phyloP scores from a whole-genome alignment of 2,888 invertebrate genomes.

The Oligia latruncula region DNA sequence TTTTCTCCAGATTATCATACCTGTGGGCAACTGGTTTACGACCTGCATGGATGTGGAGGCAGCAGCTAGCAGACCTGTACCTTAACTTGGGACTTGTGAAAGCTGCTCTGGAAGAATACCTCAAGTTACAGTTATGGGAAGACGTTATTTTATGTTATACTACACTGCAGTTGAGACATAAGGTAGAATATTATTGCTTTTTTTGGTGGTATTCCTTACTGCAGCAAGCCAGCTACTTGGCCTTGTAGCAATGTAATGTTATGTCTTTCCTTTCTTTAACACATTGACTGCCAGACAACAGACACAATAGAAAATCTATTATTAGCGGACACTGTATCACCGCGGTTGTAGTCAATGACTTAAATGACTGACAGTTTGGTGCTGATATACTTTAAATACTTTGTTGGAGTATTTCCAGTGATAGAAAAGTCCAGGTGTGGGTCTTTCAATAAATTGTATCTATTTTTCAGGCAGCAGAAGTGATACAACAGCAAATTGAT shows the following conservation, averaged over 20 bases:
- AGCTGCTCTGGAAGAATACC: constrained; percentile 94
- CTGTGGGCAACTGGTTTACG: constrained; percentile 93
- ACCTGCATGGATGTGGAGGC: constrained; percentile 94
- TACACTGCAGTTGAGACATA: constrained; percentile 94
- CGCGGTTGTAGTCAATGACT: no score
- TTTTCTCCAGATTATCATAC: constrained; percentile 86
- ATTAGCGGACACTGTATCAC: no score
- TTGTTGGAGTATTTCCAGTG: neutral
- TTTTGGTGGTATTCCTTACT: neutral
- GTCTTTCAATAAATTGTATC: neutral
- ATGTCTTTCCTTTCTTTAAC: neutral
- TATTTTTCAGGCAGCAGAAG: constrained; percentile 93
- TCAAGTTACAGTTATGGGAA: constrained; percentile 96
- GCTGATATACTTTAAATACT: neutral
- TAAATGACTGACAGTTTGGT: neutral
- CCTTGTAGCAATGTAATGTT: neutral
- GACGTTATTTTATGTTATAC: constrained; percentile 98
- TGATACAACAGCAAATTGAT: constrained; percentile 95
- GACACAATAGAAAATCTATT: no score
- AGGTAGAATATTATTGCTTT: constrained; percentile 84
- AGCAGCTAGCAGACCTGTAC: constrained; percentile 94
- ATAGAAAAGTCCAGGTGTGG: neutral
- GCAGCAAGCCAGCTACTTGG: neutral
- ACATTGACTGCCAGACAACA: no score
- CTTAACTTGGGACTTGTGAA: constrained; percentile 95